A percentile compares a stretch with the other conserved stretches of the same genome.
These are phyloP conservation scores for Drosophila fulvimacula DNA, from an alignment of 2,888 invertebrate genomes.

Conservation along the genomic window DNA sequence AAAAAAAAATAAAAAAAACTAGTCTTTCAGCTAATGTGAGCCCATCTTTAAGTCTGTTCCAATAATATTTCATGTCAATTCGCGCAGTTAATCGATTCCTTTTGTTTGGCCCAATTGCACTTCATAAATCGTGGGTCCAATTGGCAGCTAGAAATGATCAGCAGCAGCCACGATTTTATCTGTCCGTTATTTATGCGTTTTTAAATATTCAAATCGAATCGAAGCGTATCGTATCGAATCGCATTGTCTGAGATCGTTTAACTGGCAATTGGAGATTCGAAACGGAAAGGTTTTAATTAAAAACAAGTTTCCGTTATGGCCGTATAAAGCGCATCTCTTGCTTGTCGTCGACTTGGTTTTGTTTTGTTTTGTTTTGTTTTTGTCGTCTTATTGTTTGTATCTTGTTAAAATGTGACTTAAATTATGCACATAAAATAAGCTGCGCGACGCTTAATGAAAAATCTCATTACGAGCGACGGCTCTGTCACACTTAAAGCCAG, in stretches of 20 bases:
- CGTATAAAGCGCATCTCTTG: slow-evolving; percentile 48
- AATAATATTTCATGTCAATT: slow-evolving; percentile 13
- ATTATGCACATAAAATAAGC: slow-evolving; percentile 44
- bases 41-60: background rate
- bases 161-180: slow-evolving; percentile 26
- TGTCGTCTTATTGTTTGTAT: slow-evolving; percentile 17
- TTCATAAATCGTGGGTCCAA: slow-evolving; percentile 48
- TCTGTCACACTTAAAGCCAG: slow-evolving; percentile 27
- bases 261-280: slow-evolving; percentile 50
- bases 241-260: slow-evolving; percentile 47
- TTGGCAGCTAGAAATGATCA: slow-evolving; percentile 33
- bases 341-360: slow-evolving; percentile 11
- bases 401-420: slow-evolving; percentile 53
- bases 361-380: too few species aligned
- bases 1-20: background rate
- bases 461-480: slow-evolving; percentile 46
- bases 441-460: slow-evolving; percentile 40
- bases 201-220: slow-evolving; percentile 72
- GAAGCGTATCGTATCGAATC: slow-evolving; percentile 10
- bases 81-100: slow-evolving; percentile 16
- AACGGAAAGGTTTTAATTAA: slow-evolving; percentile 68
- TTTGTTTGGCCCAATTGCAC: slow-evolving; percentile 26
- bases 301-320: slow-evolving; percentile 67
- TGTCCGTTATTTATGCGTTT: slow-evolving; percentile 67
- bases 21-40: slow-evolving; percentile 1